Percentiles rank a stretch among this genome's conserved stretches.
These are phyloP conservation scores for Chlorops oryzae DNA, from an alignment of 1,140 invertebrate species.

Conservation along the genomic window DNA sequence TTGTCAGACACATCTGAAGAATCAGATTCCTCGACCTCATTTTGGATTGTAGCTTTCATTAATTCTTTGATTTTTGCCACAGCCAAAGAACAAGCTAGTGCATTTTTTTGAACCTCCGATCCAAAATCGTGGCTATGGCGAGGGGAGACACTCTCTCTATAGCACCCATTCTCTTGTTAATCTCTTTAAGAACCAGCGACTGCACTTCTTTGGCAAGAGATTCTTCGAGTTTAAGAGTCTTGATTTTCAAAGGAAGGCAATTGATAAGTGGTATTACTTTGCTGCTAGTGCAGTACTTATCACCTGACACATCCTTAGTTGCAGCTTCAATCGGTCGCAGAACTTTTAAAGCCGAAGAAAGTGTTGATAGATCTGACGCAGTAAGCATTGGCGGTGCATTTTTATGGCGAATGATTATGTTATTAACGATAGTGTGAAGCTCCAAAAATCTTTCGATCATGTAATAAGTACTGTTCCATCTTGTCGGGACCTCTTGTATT, in stretches of 20 bases:
- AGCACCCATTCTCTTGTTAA: slow-evolving; percentile 29
- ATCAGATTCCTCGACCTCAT: no score
- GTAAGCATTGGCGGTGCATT: slow-evolving; percentile 36
- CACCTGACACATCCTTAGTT: slow-evolving; percentile 45
- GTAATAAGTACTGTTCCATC: slow-evolving; percentile 44
- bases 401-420: slow-evolving; percentile 33
- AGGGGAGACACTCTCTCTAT: slow-evolving; percentile 20
- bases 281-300: slow-evolving; percentile 47
- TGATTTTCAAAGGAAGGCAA: slow-evolving; percentile 37
- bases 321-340: slow-evolving; percentile 41
- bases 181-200: slow-evolving; percentile 20
- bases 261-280: slow-evolving; percentile 46
- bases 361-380: slow-evolving; percentile 30
- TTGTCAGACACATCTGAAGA: no score
- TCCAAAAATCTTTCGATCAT: slow-evolving; percentile 44
- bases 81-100: no score
- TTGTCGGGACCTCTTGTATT: slow-evolving; percentile 32
- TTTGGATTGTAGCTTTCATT: no score
- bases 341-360: slow-evolving; percentile 30
- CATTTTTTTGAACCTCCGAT: slow-evolving; percentile 30
- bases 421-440: slow-evolving; percentile 29
- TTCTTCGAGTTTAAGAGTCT: slow-evolving; percentile 20
- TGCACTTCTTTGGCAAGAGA: slow-evolving; percentile 17
- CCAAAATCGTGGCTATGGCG: slow-evolving; percentile 20
- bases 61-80: no score